Base-by-base conservation (phyloP, 2,797 vertebrate genomes). In the Sebastes nivosus region DNA sequence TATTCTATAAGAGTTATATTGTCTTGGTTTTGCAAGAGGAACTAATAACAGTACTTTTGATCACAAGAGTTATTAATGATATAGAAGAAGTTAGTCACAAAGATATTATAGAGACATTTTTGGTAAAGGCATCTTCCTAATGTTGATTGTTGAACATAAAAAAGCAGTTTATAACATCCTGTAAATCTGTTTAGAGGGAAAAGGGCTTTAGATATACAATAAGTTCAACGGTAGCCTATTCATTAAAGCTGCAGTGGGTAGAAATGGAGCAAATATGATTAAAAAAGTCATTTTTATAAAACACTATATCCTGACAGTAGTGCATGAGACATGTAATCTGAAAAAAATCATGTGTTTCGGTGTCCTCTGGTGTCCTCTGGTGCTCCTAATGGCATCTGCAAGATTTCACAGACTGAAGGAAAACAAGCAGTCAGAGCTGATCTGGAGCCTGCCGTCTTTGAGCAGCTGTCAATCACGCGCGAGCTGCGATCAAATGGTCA, bases 361-460 rank as follows among this genome's bases (percentile, higher is more conserved):
- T 42, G 38, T 42, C 38, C 14, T 42, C 0, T 14, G 2, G 14
- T 42, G 38, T 42, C 38, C 14, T 42, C 0, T 14, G 38, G 38
- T 16, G 38, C 38, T 0, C 38, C 38, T 42, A 42, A 42, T 42
- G 38, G 0, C 38, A 42, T 42, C 38, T 42, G 38, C 38, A 42
- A 42, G 38, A 42, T 42, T 42, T 42, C 38, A 42, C 14, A 42
- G 38, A 16, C 38, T 0, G 38, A 1, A 42, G 38, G 38, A 16
- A 42, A 42, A 42, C 38, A 42, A 42, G 0, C 38, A 42, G 0
- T 42, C 14, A 42, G 38, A 42, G 38, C 38, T 12, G 6, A 42
- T 14, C 38, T 42, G 38, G 38, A 42, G 38, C 0, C 38, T 16
- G 14, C 6, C 6, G 0, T 42, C 38, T 42, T 0, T 42, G 38